These are phyloP conservation scores for Eulemur coronatus DNA, from an alignment of 2,797 vertebrate genomes.

Conservation along the genomic window DNA sequence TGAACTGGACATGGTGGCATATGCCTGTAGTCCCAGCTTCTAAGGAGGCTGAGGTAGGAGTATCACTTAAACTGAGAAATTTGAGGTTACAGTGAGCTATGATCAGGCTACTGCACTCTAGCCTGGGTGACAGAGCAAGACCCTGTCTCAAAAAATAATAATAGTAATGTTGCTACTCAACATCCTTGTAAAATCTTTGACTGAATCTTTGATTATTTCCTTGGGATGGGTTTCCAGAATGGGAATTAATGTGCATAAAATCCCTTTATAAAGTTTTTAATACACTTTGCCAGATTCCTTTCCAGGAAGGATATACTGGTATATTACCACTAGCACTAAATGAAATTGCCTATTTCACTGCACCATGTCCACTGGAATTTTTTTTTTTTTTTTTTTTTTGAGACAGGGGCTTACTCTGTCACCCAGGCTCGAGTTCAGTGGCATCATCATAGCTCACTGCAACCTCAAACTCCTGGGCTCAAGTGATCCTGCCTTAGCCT, in stretches of 20 bases:
- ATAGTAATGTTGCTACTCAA: neutral
- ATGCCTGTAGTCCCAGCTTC: neutral
- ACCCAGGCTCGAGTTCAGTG: too few species aligned
- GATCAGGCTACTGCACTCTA: too few species aligned
- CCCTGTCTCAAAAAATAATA: neutral
- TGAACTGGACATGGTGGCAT: neutral
- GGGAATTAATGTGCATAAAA: conserved; percentile 13
- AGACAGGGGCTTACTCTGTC: too few species aligned
- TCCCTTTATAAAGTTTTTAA: neutral
- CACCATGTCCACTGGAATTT: neutral
- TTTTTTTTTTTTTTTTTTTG: neutral
- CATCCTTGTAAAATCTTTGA: neutral
- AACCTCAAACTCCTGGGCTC: too few species aligned
- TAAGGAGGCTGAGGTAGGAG: neutral
- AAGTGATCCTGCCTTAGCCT: too few species aligned
- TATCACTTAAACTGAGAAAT: neutral
- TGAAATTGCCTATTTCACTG: neutral
- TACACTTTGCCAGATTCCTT: neutral
- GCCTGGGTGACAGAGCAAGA: too few species aligned
- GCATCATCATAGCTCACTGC: too few species aligned
- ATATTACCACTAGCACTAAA: neutral
- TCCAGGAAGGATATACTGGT: neutral
- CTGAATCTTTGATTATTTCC: neutral
- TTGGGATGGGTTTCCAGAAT: neutral
- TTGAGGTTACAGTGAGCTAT: neutral